These are phyloP conservation scores for Leptobrachium leishanense DNA, from an alignment of 2,113 vertebrate species.

Conservation along the genomic window DNA sequence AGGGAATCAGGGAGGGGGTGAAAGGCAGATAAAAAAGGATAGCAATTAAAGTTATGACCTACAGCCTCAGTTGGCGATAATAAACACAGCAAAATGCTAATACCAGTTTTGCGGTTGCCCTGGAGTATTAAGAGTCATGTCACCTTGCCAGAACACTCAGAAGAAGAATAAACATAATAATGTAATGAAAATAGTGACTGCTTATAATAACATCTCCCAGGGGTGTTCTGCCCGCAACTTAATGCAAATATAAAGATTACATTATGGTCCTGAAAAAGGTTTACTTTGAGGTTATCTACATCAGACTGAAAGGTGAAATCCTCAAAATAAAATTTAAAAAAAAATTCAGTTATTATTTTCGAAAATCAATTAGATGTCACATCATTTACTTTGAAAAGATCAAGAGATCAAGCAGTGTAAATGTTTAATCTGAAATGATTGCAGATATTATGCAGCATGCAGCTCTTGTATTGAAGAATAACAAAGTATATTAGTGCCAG, in stretches of 20 bases:
- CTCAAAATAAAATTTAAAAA: too few species aligned
- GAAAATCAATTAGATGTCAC: too few species aligned
- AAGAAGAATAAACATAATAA: too few species aligned
- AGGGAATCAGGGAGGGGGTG: not conserved
- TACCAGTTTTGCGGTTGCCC: conserved; percentile 39
- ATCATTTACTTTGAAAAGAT: not conserved
- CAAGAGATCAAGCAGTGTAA: conserved; percentile 38
- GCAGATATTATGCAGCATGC: conserved; percentile 36
- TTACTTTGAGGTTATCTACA: too few species aligned
- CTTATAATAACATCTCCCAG: too few species aligned
- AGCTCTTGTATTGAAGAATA: not conserved
- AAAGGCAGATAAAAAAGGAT: not conserved
- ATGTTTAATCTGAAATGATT: conserved; percentile 18
- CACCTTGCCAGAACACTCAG: not conserved
- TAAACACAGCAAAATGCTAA: conserved; percentile 46
- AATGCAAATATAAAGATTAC: too few species aligned
- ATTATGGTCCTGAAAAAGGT: too few species aligned
- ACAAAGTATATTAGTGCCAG: too few species aligned
- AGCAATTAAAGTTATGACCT: conserved; percentile 52
- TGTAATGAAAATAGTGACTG: too few species aligned
- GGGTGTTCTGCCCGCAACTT: too few species aligned
- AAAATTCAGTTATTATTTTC: too few species aligned
- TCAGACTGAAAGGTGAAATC: too few species aligned
- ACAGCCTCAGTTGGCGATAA: conserved; percentile 45
- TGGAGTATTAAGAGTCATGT: not conserved